Percentiles rank a stretch among this genome's conserved stretches.
Conservation (phyloP, 2,797 vertebrate species). For the Cirrhinus mrigala region DNA sequence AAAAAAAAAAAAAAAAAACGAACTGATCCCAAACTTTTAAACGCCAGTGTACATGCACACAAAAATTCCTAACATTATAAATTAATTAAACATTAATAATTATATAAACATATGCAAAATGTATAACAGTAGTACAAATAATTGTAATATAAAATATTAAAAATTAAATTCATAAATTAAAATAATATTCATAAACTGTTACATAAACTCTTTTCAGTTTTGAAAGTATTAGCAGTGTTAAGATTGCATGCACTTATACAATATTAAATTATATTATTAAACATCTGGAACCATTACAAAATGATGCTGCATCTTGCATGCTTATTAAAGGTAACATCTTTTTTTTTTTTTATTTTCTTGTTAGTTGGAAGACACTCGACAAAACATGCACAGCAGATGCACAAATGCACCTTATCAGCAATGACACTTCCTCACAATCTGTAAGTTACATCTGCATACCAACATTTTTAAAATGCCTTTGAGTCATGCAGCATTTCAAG, state of each 20-base stretch:
- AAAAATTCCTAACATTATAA: too few species aligned
- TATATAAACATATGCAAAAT: too few species aligned
- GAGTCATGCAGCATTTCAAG: neutral
- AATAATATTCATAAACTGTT: too few species aligned
- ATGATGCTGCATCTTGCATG: neutral
- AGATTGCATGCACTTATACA: neutral
- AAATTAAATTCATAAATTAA: too few species aligned
- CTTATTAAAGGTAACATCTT: neutral
- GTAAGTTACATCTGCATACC: constrained; percentile 1
- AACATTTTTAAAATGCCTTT: constrained; percentile 25
- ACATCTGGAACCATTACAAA: neutral
- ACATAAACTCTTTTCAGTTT: neutral
- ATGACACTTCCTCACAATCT: neutral
- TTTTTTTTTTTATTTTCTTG: neutral
- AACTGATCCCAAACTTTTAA: too few species aligned
- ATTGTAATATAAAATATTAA: too few species aligned
- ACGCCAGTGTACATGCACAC: too few species aligned
- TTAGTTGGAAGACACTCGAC: neutral
- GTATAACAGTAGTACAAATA: too few species aligned
- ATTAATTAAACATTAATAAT: too few species aligned
- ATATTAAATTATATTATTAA: neutral
- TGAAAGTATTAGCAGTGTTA: neutral
- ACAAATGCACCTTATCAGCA: neutral
- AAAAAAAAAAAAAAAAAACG: too few species aligned
- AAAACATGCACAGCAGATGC: constrained; percentile 9